These are phyloP conservation scores for Nasua narica DNA, from an alignment of 2,797 vertebrate genomes.

Conservation along the genomic window DNA sequence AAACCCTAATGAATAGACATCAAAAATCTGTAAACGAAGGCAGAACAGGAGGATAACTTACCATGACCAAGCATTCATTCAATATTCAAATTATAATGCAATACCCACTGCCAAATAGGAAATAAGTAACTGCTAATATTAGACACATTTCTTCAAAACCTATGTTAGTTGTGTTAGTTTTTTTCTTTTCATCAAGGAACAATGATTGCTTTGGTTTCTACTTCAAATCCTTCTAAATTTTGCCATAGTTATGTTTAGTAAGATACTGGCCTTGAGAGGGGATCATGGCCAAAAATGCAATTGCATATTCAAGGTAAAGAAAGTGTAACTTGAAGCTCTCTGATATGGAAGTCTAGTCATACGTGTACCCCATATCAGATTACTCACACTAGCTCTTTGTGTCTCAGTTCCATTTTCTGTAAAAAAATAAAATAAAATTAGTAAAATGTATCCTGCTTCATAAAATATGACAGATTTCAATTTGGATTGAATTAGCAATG, in stretches of 20 bases:
- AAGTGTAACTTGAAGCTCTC: neutral
- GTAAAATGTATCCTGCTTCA: neutral
- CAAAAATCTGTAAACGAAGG: neutral
- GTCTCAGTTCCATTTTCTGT: neutral
- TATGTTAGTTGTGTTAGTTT: neutral
- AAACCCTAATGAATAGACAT: neutral
- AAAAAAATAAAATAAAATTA: neutral
- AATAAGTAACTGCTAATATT: neutral
- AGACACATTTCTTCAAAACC: neutral
- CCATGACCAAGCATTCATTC: neutral
- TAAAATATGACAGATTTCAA: neutral
- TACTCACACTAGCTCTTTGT: neutral
- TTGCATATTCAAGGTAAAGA: neutral
- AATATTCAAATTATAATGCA: neutral
- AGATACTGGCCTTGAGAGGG: neutral
- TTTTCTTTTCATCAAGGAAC: neutral
- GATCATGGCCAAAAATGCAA: neutral
- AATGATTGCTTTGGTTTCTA: neutral
- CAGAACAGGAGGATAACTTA: neutral
- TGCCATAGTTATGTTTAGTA: neutral
- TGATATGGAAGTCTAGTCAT: neutral
- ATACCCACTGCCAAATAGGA: neutral
- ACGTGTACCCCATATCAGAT: neutral
- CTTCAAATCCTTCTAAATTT: neutral
- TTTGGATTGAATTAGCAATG: neutral